Evolutionary conservation across 92 coral and sea anemone species (phyloP).

Genomic region (Epizoanthus ramosus): DNA sequence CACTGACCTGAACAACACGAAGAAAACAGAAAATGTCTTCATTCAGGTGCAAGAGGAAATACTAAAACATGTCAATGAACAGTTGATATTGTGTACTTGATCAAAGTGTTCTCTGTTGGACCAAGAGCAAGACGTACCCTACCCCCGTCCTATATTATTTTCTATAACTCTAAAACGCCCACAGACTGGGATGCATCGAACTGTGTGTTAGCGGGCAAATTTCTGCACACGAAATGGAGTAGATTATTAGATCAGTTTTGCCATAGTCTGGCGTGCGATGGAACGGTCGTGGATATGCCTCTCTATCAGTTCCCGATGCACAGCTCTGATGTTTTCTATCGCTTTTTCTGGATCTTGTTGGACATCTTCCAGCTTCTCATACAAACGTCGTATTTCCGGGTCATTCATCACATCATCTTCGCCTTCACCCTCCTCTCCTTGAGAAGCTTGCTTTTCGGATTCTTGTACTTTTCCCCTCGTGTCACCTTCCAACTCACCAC

Average conservation of each 20-base stretch:
- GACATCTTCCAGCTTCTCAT: conserved; percentile 17
- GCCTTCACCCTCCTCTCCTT: conserved; percentile 10
- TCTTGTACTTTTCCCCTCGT: background rate
- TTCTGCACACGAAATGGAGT: too few relatives aligned
- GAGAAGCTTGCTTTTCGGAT: background rate
- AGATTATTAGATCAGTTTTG: conserved; percentile 3
- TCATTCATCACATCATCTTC: conserved; percentile 25
- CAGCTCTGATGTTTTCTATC: conserved; percentile 19
- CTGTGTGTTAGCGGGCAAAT: too few relatives aligned
- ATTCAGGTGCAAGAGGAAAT: too few relatives aligned
- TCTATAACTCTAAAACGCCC: too few relatives aligned
- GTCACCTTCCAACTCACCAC: conserved; percentile 12
- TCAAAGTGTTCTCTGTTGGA: too few relatives aligned
- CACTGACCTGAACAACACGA: too few relatives aligned
- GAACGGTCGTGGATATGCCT: conserved; percentile 23
- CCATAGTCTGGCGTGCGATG: background rate
- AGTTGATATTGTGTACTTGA: too few relatives aligned
- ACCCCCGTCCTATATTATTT: too few relatives aligned
- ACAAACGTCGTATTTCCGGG: background rate
- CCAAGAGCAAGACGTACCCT: too few relatives aligned
- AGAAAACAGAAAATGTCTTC: too few relatives aligned
- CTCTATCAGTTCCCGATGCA: conserved; percentile 6
- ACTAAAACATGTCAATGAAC: too few relatives aligned
- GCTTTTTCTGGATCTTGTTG: background rate
- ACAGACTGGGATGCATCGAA: too few relatives aligned